Evolutionary conservation across 2,888 invertebrate species (phyloP), one percentile per base, ranked within the genome.

Genomic region (Balanococcus diminutus): DNA sequence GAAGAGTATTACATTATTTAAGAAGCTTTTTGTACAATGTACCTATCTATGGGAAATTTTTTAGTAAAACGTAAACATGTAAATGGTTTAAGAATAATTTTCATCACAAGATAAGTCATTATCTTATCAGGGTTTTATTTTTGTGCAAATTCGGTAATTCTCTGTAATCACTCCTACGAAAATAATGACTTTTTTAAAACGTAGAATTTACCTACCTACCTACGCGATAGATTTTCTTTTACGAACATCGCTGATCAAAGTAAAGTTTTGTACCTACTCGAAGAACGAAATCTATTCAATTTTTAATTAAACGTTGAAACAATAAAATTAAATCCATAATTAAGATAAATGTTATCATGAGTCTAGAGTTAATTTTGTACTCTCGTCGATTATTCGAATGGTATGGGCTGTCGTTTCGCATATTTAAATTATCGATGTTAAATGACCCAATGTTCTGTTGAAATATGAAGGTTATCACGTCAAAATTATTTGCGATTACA

Each of bases 301-400:
- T 67, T 67, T 67, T 16, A 31, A 67, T 67, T 28, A 16, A 28
- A 14, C 67, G 16, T 56, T 11, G 56, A 56, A 31, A 67, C 67
- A 79, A 79, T 79, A 25, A 79, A 36, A 79, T 19, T 8, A 79
- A 22, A 79, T 36, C 22, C 11, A 19, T 79, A 79, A 79, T 79
- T 79, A 79, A 36, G 36, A 79, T 28, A 79, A 32, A 25, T 36
- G 11, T 79, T 36, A 79, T 79, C 75, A 31, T 79, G 19, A 19
- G 75, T 79, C 75, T 79, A 79, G 75, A 32, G 75, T 79, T 79
- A 36, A 79, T 79, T 79, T 79, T 36, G 11, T 36, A 79, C 75
- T 79, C 9, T 67, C 11, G 8, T 67, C 14, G 61, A 67, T 25
- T 28, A 31, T 11, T 28, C 11, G 56, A 56, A 56, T 56, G 56